Evolutionary conservation across 2,797 vertebrate species (phyloP).

Genomic region (Pyrocephalus nanus): DNA sequence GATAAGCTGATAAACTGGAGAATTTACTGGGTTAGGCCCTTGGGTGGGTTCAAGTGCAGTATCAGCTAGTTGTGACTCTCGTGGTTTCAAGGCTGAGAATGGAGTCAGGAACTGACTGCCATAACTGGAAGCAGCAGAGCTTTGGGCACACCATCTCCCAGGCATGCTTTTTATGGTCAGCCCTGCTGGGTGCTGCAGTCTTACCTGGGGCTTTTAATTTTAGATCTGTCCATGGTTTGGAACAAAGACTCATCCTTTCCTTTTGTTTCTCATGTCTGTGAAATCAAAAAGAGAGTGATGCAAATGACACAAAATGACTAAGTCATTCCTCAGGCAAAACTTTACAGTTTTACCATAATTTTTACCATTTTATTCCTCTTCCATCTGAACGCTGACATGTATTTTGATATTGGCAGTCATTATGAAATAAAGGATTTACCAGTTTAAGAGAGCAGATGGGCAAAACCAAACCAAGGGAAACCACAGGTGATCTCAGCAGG

Average conservation of each 20-base stretch:
- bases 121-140: not conserved
- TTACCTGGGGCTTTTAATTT: not conserved
- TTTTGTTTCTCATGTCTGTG: not conserved
- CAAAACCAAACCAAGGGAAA: not conserved
- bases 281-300: not conserved
- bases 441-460: not conserved
- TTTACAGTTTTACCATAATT: not conserved
- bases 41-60: not conserved
- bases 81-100: not conserved
- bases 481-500: not conserved
- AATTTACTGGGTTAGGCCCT: not conserved
- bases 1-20: not conserved
- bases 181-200: not conserved
- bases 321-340: not conserved
- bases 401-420: not conserved
- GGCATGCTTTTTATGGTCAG: not conserved
- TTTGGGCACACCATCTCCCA: not conserved
- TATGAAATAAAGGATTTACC: not conserved
- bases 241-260: not conserved
- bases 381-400: not conserved
- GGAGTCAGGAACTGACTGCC: accelerated
- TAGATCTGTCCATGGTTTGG: not conserved
- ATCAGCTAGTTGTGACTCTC: not conserved
- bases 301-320: not conserved
- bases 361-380: not conserved